These are phyloP conservation scores for Chelonia mydas DNA, from an alignment of 2,797 vertebrate genomes.

Conservation along the genomic window DNA sequence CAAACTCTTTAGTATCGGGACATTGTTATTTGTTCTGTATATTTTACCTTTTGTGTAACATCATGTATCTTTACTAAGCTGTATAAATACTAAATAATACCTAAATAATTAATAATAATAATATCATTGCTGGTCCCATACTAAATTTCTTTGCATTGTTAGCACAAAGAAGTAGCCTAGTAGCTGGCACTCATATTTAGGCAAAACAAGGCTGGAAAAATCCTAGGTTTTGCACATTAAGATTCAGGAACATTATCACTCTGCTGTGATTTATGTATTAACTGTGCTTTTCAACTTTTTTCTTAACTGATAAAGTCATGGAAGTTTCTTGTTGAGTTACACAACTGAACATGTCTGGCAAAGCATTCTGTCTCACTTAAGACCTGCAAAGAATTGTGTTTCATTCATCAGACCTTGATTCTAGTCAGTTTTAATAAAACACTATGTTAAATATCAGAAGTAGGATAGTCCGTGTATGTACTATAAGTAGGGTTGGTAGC, in stretches of 20 bases:
- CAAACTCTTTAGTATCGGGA: not conserved
- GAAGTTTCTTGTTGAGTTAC: not conserved
- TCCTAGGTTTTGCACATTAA: rapidly evolving
- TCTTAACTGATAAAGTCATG: not conserved
- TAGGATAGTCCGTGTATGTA: rapidly evolving
- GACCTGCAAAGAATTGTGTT: not conserved
- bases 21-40: not conserved
- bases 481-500: not conserved
- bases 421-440: not conserved
- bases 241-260: not conserved
- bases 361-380: not conserved
- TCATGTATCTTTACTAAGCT: not conserved
- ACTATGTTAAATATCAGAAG: not conserved
- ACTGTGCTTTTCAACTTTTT: not conserved
- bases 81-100: not conserved
- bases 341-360: not conserved
- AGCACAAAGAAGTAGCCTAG: not conserved
- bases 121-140: not conserved
- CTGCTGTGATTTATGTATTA: not conserved
- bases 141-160: not conserved
- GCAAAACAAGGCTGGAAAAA: not conserved
- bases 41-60: not conserved
- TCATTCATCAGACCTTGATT: not conserved
- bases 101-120: not conserved
- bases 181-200: not conserved